Base-by-base conservation (phyloP, 2,888 invertebrate species). In the Sarcophaga caerulescens region DNA sequence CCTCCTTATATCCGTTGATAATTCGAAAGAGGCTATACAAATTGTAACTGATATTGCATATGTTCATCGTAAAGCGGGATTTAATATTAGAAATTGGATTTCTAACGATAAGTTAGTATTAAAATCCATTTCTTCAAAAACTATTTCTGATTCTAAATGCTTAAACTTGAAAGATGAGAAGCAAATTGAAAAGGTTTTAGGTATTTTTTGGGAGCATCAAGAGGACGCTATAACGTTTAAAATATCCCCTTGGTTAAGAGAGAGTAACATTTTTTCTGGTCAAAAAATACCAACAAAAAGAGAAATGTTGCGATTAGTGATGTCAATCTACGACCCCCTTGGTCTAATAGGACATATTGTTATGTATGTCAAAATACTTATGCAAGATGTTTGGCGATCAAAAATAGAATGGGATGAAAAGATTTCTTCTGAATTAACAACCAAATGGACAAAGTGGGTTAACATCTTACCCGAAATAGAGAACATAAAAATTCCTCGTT, bases 131-230 rank as follows among this genome's bases (percentile, higher is more conserved):
- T 17, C 19, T 14, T 45, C 76, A 45, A 23, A 10, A 21, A 19
- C 12, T 6, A 44, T 59, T 57, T 59, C 45, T 1, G 57, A 35
- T n/a, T 59, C 35, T 12, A 74, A 65, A 63, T 76, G 70, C 44
- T 45, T 82, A 14, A 82, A 82, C 47, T 52, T 69, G 6, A 62
- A 52, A 35, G 75, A 75, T 8, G 81, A 74, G 35, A 52, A 60
- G 60, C 14, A n/a, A n/a, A 59, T 73, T 10, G 81, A 85, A 81
- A 85, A 81, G 63, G 78, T 81, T 47, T 63, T 78, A 17, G 85
- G 77, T 14, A 63, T 77, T 47, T 85, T 82, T 57, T 85, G 81
- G 65, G 66, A 75, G 44, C 75, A 75, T 25, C 52, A 70, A 14
- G 76, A 80, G n/a, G 81, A 85, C 69, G 21, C 59, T 12, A 81